Base-by-base conservation (phyloP, 1,140 invertebrate genomes). In the Asbolus verrucosus region DNA sequence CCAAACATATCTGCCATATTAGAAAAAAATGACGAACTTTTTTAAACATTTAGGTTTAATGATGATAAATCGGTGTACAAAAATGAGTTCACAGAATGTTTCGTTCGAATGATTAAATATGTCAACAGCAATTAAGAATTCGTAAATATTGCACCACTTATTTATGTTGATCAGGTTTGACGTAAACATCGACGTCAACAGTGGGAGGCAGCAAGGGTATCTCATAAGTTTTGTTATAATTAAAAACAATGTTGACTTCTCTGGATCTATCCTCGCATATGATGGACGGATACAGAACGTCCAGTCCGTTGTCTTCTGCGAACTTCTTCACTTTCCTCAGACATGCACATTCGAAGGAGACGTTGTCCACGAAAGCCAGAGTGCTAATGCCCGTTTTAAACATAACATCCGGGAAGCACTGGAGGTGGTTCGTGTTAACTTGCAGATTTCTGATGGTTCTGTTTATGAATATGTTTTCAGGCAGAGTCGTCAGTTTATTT, bases 181-280 rank as follows among this genome's bases (percentile, higher is more conserved):
- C 33, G 21, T 63, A 39, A 13, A 63, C 61, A 39, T 63, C 61
- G 21, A 63, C 61, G 21, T 63, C 61, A 63, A 43, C 39, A 46
- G 62, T 41, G 13, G 62, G 62, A 6, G 39, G 62, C 16, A 65
- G 3, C 18, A 73, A 16, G 1, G 73, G 73, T 60, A 74, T 74
- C 39, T 72, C 70, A 6, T 41, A 72, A 8, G 73, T 70, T 38
- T 59, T 72, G 16, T 74, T 72, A 6, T 46, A 41, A 62, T 70
- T 74, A 50, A 67, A 72, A 14, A 74, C 73, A 4, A 74, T 43
- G 39, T 72, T 72, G 8, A 74, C 67, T 61, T 72, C 67, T 36
- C 27, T 69, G 8, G 8, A 15, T 38, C 63, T 66, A 24, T 74
- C 63, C 18, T 74, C 73, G 14, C 73, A 74, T 21, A 74, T 74